Evolutionary conservation across 2,888 invertebrate genomes (phyloP), one percentile per base, ranked within the genome.

Genomic region (Tiliacea aurago): DNA sequence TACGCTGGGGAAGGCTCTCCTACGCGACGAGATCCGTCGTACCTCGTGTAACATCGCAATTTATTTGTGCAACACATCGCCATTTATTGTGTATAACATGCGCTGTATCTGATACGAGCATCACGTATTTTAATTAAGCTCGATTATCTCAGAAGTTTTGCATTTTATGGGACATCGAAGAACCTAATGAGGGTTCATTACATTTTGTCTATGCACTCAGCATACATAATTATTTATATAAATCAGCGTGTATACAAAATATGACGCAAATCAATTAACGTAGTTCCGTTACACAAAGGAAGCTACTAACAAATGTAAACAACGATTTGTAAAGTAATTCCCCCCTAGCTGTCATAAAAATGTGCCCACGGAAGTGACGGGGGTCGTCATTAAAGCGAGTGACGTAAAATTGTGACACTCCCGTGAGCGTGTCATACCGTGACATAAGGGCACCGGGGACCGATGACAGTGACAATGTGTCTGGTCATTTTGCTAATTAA

Each of bases 1-100:
- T 92, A 91, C 87, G 80, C 92, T 93, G 93, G 95, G 95, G 95
- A 93, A 94, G 94, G 93, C 90, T 93, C 93, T 92, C 94, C 94
- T 93, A 93, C 94, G 87, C 92, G 83, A 72, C 85, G 88, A 92
- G 93, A 95, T 94, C 92, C 92, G 92, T 90, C 90, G 91, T 85
- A 91, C 87, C 91, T 90, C 88, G 84, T 58, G 76, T 81, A 74
- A 87, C 91, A 86, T 88, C 84, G 82, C 87, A 87, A 88, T 88
- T 88, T 92, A 88, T 91, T 89, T 90, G 86, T 92, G 89, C 88
- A 88, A 90, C 86, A 86, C 84, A 84, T 83, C 68, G 66, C 56
- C 55, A 71, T 69, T 65, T 70, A 58, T 66, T 62, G 63, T 73
- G 49, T 64, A 77, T 71, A 71, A 70, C 61, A 69, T 59, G 49